Percentiles rank a stretch among this genome's conserved stretches.
phyloP scores from a whole-genome alignment of 1,140 invertebrate species.

The Pseudachorutes palmiensis region DNA sequence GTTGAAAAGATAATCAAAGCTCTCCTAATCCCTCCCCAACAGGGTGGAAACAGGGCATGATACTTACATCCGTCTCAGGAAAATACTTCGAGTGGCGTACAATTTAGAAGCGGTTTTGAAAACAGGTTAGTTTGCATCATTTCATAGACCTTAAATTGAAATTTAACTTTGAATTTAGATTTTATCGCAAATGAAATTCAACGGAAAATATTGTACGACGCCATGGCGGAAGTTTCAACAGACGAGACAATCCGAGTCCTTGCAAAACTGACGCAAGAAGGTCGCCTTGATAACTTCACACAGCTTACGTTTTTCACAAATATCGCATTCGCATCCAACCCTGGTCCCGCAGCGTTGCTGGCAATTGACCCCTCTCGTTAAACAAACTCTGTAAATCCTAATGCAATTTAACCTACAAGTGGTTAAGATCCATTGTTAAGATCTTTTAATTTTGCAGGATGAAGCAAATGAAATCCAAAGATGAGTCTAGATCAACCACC shows the following conservation, averaged over 20 bases:
- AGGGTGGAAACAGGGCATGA: not conserved
- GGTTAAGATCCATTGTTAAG: not conserved
- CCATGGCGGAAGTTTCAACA: not conserved
- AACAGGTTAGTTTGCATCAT: not conserved
- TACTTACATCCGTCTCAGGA: not conserved
- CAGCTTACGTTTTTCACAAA: not conserved
- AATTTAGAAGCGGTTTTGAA: not conserved
- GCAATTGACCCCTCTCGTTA: not conserved
- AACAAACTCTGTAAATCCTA: not conserved
- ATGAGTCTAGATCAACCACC: not conserved
- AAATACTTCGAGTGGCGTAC: not conserved
- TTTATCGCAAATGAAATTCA: not conserved
- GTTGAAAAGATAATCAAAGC: not conserved
- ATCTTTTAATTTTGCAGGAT: too few species aligned
- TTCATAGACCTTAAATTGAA: too few species aligned
- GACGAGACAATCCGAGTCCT: not conserved
- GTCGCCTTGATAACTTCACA: not conserved
- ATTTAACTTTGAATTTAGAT: too few species aligned
- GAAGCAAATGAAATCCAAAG: not conserved
- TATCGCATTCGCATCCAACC: not conserved
- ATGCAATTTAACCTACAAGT: not conserved
- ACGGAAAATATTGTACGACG: not conserved
- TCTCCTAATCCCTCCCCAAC: not conserved
- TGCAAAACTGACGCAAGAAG: not conserved
- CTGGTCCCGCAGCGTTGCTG: not conserved